phyloP scores from a whole-genome alignment of 2,888 invertebrate genomes.

The Caenorhabditis sp. region DNA sequence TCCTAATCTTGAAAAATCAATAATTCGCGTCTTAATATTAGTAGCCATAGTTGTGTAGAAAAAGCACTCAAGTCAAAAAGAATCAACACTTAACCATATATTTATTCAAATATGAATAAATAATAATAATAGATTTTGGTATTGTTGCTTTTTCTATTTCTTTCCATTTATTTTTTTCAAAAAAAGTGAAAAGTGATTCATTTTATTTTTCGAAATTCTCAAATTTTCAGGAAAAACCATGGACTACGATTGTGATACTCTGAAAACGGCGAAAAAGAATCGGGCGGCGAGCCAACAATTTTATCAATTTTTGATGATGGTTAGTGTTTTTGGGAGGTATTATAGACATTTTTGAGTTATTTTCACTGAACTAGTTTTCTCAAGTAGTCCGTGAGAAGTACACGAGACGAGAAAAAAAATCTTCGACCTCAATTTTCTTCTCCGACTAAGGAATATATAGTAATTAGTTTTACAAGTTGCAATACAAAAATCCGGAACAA shows the following conservation, averaged over 20 bases:
- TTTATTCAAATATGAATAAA: background rate
- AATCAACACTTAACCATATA: background rate
- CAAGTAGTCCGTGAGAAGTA: background rate
- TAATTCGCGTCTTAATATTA: too few relatives aligned
- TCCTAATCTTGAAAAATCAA: background rate
- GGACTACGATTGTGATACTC: conserved; percentile 58
- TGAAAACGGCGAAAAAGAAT: conserved; percentile 52
- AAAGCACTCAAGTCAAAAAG: background rate
- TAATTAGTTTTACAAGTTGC: conserved; percentile 8
- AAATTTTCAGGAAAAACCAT: conserved; percentile 14
- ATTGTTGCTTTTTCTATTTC: too few relatives aligned
- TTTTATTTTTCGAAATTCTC: background rate
- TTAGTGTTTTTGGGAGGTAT: conserved; percentile 9
- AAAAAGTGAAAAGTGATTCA: background rate
- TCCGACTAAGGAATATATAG: conserved; percentile 3
- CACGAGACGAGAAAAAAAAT: background rate
- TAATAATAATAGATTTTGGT: background rate
- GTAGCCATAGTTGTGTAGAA: background rate
- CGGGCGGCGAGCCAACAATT: conserved; percentile 57
- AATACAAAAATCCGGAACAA: background rate
- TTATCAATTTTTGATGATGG: conserved; percentile 50
- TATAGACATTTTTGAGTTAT: too few relatives aligned
- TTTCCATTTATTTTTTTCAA: background rate
- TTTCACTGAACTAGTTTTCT: background rate
- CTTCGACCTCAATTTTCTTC: background rate